Conservation (phyloP, 2,888 invertebrate genomes). For the Patella depressa region DNA sequence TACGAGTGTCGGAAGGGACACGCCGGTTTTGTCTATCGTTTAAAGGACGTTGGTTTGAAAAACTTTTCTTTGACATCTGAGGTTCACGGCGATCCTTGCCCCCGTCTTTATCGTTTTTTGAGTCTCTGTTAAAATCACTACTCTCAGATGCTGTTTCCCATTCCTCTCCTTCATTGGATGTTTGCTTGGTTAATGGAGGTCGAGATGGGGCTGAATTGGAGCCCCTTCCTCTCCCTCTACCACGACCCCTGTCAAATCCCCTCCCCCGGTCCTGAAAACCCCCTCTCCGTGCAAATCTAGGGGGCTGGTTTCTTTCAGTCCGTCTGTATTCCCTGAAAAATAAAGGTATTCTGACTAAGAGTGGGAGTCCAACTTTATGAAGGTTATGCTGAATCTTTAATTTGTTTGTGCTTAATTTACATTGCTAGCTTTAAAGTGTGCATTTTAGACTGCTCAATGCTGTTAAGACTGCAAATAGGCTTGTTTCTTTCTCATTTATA, state of each 20-base stretch:
- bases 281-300: conserved; percentile 52
- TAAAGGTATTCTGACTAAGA: too few relatives aligned
- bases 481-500: too few relatives aligned
- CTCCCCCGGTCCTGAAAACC: conserved; percentile 57
- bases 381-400: too few relatives aligned
- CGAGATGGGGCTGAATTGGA: conserved; percentile 49
- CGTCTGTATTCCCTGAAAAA: conserved; percentile 43
- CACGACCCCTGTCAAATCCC: conserved; percentile 61
- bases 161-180: conserved; percentile 73
- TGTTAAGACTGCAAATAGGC: too few relatives aligned
- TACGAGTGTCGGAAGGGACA: conserved; percentile 38
- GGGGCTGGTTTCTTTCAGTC: conserved; percentile 56
- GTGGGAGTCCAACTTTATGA: too few relatives aligned
- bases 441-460: too few relatives aligned
- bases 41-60: conserved; percentile 70
- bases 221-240: conserved; percentile 73
- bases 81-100: conserved; percentile 36
- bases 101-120: conserved; percentile 62
- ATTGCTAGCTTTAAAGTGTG: too few relatives aligned
- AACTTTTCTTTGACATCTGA: conserved; percentile 64
- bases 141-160: conserved; percentile 88
- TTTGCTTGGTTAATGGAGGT: conserved; percentile 67
- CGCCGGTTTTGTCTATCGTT: conserved; percentile 64
- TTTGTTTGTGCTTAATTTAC: too few relatives aligned
- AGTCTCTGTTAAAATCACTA: conserved; percentile 75